Evolutionary conservation across 1,140 invertebrate species (phyloP).

Genomic region (Polypedilum vanderplanki): DNA sequence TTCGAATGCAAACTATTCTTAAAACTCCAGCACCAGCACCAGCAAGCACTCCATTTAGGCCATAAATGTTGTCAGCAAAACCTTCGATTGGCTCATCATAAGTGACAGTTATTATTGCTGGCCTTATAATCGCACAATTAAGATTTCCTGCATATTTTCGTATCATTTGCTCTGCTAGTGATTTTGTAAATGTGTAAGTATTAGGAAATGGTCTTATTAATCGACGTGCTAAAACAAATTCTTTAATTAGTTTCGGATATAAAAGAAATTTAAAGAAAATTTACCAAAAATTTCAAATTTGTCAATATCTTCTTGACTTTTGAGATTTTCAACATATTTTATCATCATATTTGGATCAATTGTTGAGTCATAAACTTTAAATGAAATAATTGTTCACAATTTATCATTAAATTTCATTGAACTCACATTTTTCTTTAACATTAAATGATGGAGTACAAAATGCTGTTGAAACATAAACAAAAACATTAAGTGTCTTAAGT

Average conservation of each 20-base stretch:
- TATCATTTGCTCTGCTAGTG: slow-evolving; percentile 52
- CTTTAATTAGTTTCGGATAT: slow-evolving; percentile 26
- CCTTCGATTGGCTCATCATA: slow-evolving; percentile 51
- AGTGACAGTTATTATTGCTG: slow-evolving; percentile 56
- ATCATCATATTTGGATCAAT: slow-evolving; percentile 52
- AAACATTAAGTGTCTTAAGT: slow-evolving; percentile 50
- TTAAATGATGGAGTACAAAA: slow-evolving; percentile 50
- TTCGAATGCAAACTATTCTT: slow-evolving; percentile 50
- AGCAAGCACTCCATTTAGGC: slow-evolving; percentile 55
- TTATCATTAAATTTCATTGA: neutral
- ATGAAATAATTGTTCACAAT: neutral
- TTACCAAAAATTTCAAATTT: slow-evolving; percentile 49
- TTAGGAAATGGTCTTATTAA: slow-evolving; percentile 53
- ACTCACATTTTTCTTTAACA: slow-evolving; percentile 48
- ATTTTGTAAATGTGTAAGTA: slow-evolving; percentile 59
- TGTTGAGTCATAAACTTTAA: slow-evolving; percentile 46
- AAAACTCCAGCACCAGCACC: slow-evolving; percentile 57
- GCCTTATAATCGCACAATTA: slow-evolving; percentile 63
- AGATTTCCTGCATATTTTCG: slow-evolving; percentile 45
- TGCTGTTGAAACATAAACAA: slow-evolving; percentile 58
- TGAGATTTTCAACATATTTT: slow-evolving; percentile 58
- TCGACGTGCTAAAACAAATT: slow-evolving; percentile 32
- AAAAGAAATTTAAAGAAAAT: neutral
- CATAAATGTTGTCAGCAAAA: slow-evolving; percentile 75
- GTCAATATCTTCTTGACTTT: slow-evolving; percentile 52